phyloP scores from a whole-genome alignment of 2,797 vertebrate species.

The Sandelia bainsii region DNA sequence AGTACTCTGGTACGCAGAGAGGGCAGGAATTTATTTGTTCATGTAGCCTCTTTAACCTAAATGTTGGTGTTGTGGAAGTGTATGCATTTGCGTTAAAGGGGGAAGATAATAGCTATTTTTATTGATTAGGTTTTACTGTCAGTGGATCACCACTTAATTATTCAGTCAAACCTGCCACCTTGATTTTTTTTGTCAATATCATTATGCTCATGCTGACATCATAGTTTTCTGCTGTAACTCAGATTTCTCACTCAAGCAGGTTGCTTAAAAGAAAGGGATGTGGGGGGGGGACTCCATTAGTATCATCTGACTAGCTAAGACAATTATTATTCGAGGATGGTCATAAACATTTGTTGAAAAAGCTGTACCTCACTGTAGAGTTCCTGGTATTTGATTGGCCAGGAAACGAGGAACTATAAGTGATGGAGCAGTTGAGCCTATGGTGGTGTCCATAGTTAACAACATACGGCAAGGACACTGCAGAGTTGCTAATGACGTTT shows the following conservation, averaged over 20 bases:
- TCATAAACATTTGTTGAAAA: neutral
- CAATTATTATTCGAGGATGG: neutral
- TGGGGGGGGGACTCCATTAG: neutral
- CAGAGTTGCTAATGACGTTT: constrained; percentile 89
- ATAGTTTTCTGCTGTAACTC: constrained; percentile 10
- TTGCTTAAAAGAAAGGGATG: neutral
- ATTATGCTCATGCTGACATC: constrained; percentile 24
- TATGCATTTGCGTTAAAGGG: constrained; percentile 10
- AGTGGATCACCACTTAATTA: constrained; percentile 36
- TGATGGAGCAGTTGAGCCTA: constrained; percentile 86
- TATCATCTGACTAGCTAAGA: neutral
- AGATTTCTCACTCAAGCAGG: neutral
- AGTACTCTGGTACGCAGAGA: constrained; percentile 8
- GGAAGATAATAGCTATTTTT: constrained; percentile 46
- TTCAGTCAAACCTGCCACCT: constrained; percentile 25
- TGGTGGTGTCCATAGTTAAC: constrained; percentile 87
- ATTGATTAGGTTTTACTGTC: constrained; percentile 57
- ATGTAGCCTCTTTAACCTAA: constrained; percentile 33
- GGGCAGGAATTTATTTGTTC: constrained; percentile 33
- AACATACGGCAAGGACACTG: constrained; percentile 82
- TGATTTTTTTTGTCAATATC: constrained; percentile 32
- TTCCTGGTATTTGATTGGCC: constrained; percentile 42
- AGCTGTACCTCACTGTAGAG: neutral
- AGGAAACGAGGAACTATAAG: constrained; percentile 86
- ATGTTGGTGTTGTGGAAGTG: constrained; percentile 15